These are phyloP conservation scores for Ptychoptera albimana DNA, from an alignment of 2,888 invertebrate genomes.

Conservation along the genomic window DNA sequence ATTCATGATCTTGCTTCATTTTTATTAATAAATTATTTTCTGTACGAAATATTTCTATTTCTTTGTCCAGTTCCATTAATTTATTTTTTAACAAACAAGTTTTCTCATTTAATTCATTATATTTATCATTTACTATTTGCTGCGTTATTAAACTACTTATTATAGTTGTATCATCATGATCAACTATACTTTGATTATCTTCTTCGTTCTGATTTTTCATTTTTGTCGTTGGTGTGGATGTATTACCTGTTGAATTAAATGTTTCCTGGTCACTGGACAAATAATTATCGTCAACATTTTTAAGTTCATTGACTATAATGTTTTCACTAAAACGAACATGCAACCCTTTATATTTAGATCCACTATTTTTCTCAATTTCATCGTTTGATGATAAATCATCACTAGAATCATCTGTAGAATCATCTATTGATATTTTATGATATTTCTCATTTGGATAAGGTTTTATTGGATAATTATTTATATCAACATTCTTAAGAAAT, in stretches of 20 bases:
- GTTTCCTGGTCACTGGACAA: neutral
- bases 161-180: constrained; percentile 14
- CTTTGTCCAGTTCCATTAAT: constrained; percentile 47
- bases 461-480: constrained; percentile 20
- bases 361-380: constrained; percentile 6
- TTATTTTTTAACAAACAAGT: constrained; percentile 43
- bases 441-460: constrained; percentile 33
- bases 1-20: constrained; percentile 43
- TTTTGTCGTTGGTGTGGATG: constrained; percentile 10
- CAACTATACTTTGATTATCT: neutral
- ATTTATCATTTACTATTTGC: constrained; percentile 4
- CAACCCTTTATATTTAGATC: neutral
- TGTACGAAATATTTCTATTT: constrained; percentile 37
- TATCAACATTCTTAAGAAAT: constrained; percentile 27
- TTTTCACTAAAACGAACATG: constrained; percentile 11
- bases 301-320: constrained; percentile 5
- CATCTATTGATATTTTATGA: constrained; percentile 24
- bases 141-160: constrained; percentile 20
- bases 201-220: constrained; percentile 15
- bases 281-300: neutral
- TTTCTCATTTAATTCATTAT: constrained; percentile 16
- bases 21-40: constrained; percentile 36
- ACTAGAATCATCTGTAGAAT: neutral
- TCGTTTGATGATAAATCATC: constrained; percentile 3
- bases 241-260: constrained; percentile 3